A percentile compares a stretch with the other conserved stretches of the same genome.
These are phyloP conservation scores for Drosophila paramelanica DNA, from an alignment of 2,888 invertebrate genomes.

Conservation along the genomic window DNA sequence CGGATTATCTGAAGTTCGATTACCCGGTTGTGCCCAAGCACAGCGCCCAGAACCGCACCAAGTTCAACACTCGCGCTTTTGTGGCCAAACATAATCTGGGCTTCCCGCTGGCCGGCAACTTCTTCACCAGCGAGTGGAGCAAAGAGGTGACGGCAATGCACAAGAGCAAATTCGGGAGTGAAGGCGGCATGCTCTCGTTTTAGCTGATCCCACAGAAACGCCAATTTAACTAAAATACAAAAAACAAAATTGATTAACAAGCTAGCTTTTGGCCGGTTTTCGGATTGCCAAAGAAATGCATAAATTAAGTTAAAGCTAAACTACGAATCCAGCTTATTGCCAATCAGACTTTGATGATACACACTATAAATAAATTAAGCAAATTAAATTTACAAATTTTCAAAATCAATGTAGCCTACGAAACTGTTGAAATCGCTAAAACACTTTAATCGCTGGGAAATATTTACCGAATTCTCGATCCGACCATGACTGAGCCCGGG, in stretches of 20 bases:
- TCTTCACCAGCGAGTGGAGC: slow-evolving; percentile 74
- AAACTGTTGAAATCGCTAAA: not conserved
- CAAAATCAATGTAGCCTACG: not conserved
- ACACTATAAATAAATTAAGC: slow-evolving; percentile 37
- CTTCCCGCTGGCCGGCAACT: slow-evolving; percentile 82
- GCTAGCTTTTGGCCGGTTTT: slow-evolving; percentile 40
- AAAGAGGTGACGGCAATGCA: slow-evolving; percentile 83
- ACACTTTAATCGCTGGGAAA: not conserved
- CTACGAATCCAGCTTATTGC: slow-evolving; percentile 29
- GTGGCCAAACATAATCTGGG: slow-evolving; percentile 92
- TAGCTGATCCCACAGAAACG: slow-evolving; percentile 2
- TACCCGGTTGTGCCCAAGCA: slow-evolving; percentile 83
- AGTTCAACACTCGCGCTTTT: slow-evolving; percentile 89
- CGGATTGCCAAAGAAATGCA: slow-evolving; percentile 57
- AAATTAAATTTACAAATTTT: not conserved
- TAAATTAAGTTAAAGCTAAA: slow-evolving; percentile 42
- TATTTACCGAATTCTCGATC: not conserved
- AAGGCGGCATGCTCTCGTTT: slow-evolving; percentile 7
- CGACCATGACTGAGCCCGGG: slow-evolving; percentile 24
- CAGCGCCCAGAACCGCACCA: slow-evolving; percentile 85
- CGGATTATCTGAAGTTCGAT: slow-evolving; percentile 86
- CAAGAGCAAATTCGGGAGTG: slow-evolving; percentile 63
- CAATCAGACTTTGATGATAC: slow-evolving; percentile 22
- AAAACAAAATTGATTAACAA: slow-evolving; percentile 10
- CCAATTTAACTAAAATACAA: not conserved